Evolutionary conservation across 35 echinoderm and acorn worm species (phyloP).

Genomic region (Patiria miniata): DNA sequence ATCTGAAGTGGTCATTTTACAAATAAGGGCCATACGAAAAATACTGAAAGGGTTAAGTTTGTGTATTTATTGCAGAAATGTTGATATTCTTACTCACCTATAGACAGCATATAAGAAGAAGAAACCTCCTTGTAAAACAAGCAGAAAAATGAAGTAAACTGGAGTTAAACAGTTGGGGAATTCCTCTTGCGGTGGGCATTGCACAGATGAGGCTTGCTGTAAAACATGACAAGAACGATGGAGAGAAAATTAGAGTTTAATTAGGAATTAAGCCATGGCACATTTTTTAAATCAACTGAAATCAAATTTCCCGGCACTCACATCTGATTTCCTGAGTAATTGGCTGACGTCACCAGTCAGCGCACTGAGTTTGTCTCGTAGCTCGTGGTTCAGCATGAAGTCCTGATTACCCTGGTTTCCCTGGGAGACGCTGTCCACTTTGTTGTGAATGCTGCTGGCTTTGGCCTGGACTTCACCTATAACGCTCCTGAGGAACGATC

Average conservation of each 20-base stretch:
- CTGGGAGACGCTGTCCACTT: constrained; percentile 10
- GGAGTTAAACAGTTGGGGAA: constrained; percentile 76
- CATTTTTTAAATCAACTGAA: background rate
- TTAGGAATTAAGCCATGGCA: background rate
- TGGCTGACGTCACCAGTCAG: constrained; percentile 56
- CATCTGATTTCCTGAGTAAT: constrained; percentile 57
- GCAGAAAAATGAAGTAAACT: constrained; percentile 72
- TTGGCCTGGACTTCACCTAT: constrained; percentile 93
- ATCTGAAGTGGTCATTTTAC: too few relatives aligned
- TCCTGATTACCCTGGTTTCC: constrained; percentile 9
- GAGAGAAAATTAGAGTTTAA: background rate
- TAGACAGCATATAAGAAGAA: constrained; percentile 78
- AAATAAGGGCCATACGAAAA: too few relatives aligned
- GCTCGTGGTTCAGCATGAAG: constrained; percentile 69
- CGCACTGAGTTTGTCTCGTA: constrained; percentile 77
- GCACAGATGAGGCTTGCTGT: background rate
- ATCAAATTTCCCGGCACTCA: constrained; percentile 42
- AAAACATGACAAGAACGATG: too few relatives aligned
- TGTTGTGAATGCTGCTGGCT: constrained; percentile 55
- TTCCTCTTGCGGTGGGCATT: constrained; percentile 63
- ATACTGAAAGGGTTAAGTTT: too few relatives aligned
- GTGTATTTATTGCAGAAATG: too few relatives aligned
- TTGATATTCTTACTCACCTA: constrained; percentile 66
- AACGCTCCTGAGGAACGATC: constrained; percentile 53
- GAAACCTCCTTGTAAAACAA: constrained; percentile 54